Evolutionary conservation across 2,113 vertebrate genomes (phyloP).

Genomic region (Larimichthys crocea): DNA sequence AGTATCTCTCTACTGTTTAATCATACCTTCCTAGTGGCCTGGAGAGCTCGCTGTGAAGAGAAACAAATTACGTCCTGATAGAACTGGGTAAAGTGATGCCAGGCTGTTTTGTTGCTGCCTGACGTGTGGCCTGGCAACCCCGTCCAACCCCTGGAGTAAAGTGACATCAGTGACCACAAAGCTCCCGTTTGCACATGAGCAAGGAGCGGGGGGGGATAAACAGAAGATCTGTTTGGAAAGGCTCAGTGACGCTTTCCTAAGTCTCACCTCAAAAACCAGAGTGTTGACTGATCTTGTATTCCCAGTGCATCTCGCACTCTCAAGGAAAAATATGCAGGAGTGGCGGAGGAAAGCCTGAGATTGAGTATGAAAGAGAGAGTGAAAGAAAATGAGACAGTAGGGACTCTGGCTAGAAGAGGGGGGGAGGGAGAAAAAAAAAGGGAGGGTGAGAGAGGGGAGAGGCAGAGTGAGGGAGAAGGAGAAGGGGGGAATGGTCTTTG

Average conservation of each 20-base stretch:
- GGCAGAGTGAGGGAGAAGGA: slow-evolving; percentile 52
- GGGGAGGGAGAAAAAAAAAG: slow-evolving; percentile 4
- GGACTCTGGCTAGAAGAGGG: slow-evolving; percentile 51
- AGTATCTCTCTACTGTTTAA: slow-evolving; percentile 51
- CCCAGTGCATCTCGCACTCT: slow-evolving; percentile 72
- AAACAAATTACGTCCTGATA: slow-evolving; percentile 37
- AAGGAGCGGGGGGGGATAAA: slow-evolving; percentile 30
- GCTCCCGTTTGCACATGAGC: slow-evolving; percentile 59
- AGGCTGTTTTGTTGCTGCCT: slow-evolving; percentile 47
- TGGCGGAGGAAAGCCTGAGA: slow-evolving; percentile 40
- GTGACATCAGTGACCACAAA: slow-evolving; percentile 71
- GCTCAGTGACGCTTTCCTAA: slow-evolving; percentile 52
- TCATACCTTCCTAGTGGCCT: slow-evolving; percentile 38
- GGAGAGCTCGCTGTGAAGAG: slow-evolving; percentile 29
- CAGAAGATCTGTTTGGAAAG: slow-evolving; percentile 67
- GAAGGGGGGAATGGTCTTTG: slow-evolving; percentile 78
- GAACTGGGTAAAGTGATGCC: slow-evolving; percentile 53
- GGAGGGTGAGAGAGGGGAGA: slow-evolving; percentile 39
- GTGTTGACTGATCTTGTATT: slow-evolving; percentile 76
- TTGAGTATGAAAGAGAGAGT: slow-evolving; percentile 58
- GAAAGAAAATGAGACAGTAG: slow-evolving; percentile 68
- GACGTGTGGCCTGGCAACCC: slow-evolving; percentile 54
- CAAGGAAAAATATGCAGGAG: slow-evolving; percentile 72
- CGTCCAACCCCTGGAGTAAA: slow-evolving; percentile 54
- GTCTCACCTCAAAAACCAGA: slow-evolving; percentile 74